Evolutionary conservation across 2,113 vertebrate species (phyloP), one percentile per base, ranked within the genome.

Genomic region (Furnarius figulus): DNA sequence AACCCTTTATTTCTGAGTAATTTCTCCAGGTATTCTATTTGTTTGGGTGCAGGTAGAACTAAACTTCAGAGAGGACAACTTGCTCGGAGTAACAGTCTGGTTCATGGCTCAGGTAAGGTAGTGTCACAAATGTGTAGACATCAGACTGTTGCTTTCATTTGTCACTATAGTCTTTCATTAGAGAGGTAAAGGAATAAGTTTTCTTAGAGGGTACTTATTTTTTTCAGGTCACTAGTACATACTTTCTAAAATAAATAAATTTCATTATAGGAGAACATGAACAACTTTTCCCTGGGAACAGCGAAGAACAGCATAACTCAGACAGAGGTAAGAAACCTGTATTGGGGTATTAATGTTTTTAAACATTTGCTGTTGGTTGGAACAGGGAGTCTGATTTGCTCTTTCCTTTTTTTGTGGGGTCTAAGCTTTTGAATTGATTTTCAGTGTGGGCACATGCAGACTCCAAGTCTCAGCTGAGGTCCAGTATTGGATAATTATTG

Each of bases 61-160:
- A 56, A 35, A 6, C 0, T 0, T 58, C 4, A 2, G 65, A 19
- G 2, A 42, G 0, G 9, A 75, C 2, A 1, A 18, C 3, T 5
- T 47, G 3, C 30, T 65, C 53, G 63, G 12, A 37, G 12, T 31
- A 73, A 8, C 20, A 31, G 5, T 59, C 5, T 35, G 12, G 21
- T 5, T 31, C 8, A 5, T 46, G 37, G 4, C 42, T 79, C 68
- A 50, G 87, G 72, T 96, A 86, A 91, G 87, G 85, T 8, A 20
- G 16, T 71, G 42, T 75, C 52, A 71, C 50, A 62, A 37, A 63
- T n/a, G 9, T 59, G 17, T 84, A 55, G 44, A 85, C 81, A 70
- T 90, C 18, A 44, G 31, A 49, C 19, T 55, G 2, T 9, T 75
- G n/a, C 47, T 92, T 66, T 63, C 44, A 24, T 50, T 68, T 76